Evolutionary conservation across 2,113 vertebrate genomes (phyloP), one percentile per base, ranked within the genome.

Genomic region (Corythaixoides concolor): DNA sequence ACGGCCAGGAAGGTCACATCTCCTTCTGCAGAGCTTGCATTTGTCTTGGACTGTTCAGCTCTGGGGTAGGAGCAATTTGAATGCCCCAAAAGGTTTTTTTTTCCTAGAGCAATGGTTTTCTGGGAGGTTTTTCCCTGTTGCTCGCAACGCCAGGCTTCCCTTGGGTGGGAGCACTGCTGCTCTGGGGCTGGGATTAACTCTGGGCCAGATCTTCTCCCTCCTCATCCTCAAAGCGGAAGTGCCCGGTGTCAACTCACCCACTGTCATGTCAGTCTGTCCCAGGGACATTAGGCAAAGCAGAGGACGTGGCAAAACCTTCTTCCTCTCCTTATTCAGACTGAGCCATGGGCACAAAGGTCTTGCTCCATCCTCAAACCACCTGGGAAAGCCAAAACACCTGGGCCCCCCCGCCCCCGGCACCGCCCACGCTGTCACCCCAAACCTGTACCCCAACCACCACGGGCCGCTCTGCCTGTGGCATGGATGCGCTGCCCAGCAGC

Each of bases 401-500:
- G 5, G 28, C 45, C 66, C 6, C 21, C 60, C 45, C n/a, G n/a
- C 18, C 45, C 35, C 45, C 67, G 37, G 47, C 83, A 59, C 10
- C 3, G 0, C 68, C 22, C 41, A 28, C 1, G 0, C 50, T 55
- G 24, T 39, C 24, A 39, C n/a, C 30, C 59, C 56, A 30, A 15
- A 37, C 67, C n/a, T 18, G 5, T 10, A n/a, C 37, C 60, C 6
- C 43, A 37, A 35, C 27, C 39, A 20, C 55, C 1, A 0, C 15
- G 0, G 0, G 11, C 37, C 50, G 2, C 8, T 32, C 26, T 69
- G 27, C 59, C 39, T 23, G 4, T 2, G 5, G 41, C 69, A 35
- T 0, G 0, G 60, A 28, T 5, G 5, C 10, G 2, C 32, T 2
- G 18, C 37, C 35, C 4, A 2, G 59, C 59, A 67, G 9, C 27